Evolutionary conservation across 2,888 invertebrate genomes (phyloP).

Genomic region (Heliconius sara): DNA sequence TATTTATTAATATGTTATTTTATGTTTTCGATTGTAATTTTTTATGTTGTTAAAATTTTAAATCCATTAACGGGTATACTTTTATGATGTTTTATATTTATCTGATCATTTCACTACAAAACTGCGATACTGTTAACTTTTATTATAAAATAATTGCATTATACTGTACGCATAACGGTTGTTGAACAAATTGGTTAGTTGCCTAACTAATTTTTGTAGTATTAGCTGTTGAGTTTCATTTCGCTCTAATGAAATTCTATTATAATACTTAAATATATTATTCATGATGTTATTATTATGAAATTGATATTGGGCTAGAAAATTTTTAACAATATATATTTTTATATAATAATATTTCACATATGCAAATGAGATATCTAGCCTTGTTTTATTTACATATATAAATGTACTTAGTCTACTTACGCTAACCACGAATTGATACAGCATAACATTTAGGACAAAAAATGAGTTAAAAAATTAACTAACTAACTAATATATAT

Average conservation of each 20-base stretch:
- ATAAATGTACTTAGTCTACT: not conserved
- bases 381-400: not conserved
- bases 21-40: constrained; percentile 16
- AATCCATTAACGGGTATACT: not conserved
- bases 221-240: not conserved
- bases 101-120: constrained; percentile 17
- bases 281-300: not conserved
- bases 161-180: constrained; percentile 32
- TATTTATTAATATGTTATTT: constrained; percentile 24
- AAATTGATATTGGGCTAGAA: not conserved
- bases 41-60: constrained; percentile 18
- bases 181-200: constrained; percentile 36
- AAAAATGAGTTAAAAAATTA: too few relatives aligned
- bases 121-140: constrained; percentile 28
- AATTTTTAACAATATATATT: not conserved
- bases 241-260: not conserved
- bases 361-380: not conserved
- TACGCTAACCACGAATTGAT: not conserved
- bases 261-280: not conserved
- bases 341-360: not conserved
- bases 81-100: constrained; percentile 21
- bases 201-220: constrained; percentile 22
- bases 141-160: constrained; percentile 35
- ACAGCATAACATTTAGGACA: not conserved
- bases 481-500: too few relatives aligned